phyloP scores from a whole-genome alignment of 2,797 vertebrate species.

The Rhyacichthys aspro region DNA sequence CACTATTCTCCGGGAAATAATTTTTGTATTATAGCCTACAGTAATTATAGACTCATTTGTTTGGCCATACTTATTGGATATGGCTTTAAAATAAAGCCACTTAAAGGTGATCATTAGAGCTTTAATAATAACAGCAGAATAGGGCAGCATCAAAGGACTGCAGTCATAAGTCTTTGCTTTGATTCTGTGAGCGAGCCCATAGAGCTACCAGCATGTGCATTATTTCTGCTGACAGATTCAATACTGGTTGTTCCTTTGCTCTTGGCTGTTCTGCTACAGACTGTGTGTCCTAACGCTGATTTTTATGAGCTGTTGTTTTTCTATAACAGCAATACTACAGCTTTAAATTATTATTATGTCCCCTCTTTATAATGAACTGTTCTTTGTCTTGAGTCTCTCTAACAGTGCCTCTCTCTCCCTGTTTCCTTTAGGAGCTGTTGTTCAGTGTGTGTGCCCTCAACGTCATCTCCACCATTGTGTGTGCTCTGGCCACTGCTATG shows the following conservation, averaged over 20 bases:
- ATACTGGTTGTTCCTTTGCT: slow-evolving; percentile 29
- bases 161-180: slow-evolving; percentile 29
- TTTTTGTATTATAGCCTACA: slow-evolving; percentile 1
- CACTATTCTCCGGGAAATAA: slow-evolving; percentile 18
- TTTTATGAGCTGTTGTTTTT: slow-evolving; percentile 19
- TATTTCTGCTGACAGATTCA: slow-evolving; percentile 57
- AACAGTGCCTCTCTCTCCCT: slow-evolving; percentile 46
- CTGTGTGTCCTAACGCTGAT: slow-evolving; percentile 8
- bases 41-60: slow-evolving; percentile 29
- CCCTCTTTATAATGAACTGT: slow-evolving; percentile 5
- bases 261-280: slow-evolving; percentile 26
- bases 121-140: slow-evolving; percentile 25
- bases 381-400: slow-evolving; percentile 37
- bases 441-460: slow-evolving; percentile 98
- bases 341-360: slow-evolving; percentile 1
- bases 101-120: slow-evolving; percentile 25
- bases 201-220: slow-evolving; percentile 41
- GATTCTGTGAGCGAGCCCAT: slow-evolving; percentile 29
- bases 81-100: slow-evolving; percentile 28
- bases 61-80: slow-evolving; percentile 3
- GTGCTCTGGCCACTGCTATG: slow-evolving; percentile 96
- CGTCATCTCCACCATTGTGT: slow-evolving; percentile 97
- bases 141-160: slow-evolving; percentile 18
- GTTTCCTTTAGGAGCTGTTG: slow-evolving; percentile 88
- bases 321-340: neutral